These are phyloP conservation scores for Drosophila incognita DNA, from an alignment of 2,888 invertebrate genomes.

Conservation along the genomic window DNA sequence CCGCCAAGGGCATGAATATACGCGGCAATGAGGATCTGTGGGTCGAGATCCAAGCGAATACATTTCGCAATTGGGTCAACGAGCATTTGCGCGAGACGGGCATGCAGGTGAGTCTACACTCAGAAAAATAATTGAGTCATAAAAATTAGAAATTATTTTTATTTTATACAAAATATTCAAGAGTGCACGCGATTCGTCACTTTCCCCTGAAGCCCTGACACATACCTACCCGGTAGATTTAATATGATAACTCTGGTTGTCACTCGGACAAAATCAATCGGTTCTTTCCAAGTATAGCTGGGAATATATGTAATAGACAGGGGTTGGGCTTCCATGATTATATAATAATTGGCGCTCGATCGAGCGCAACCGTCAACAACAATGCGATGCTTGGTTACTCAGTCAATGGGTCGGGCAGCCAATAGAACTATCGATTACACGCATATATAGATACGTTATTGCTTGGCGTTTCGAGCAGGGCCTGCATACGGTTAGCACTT, in stretches of 20 bases:
- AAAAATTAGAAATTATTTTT: background rate
- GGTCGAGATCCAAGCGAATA: slow-evolving; percentile 98
- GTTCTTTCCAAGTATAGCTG: background rate
- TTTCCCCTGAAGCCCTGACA: background rate
- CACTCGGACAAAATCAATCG: background rate
- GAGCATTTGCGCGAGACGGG: slow-evolving; percentile 92
- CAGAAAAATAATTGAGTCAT: background rate
- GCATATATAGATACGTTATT: slow-evolving; percentile 17
- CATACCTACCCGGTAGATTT: too few species aligned
- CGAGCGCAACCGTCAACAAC: slow-evolving; percentile 52
- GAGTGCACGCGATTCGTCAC: too few species aligned
- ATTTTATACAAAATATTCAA: background rate
- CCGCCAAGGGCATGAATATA: slow-evolving; percentile 97
- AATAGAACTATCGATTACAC: slow-evolving; percentile 56
- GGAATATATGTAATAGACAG: background rate
- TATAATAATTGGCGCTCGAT: slow-evolving; percentile 48
- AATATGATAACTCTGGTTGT: background rate
- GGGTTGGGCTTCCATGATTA: slow-evolving; percentile 38
- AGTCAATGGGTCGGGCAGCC: slow-evolving; percentile 57
- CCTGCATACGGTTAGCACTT: slow-evolving; percentile 44
- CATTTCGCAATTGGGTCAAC: slow-evolving; percentile 99
- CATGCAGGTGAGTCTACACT: slow-evolving; percentile 87
- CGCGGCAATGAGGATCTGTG: slow-evolving; percentile 97
- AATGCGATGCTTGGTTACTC: slow-evolving; percentile 53
- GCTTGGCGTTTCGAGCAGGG: slow-evolving; percentile 56